Conservation (phyloP, 23 tunicate genomes). For the Styela plicata region DNA sequence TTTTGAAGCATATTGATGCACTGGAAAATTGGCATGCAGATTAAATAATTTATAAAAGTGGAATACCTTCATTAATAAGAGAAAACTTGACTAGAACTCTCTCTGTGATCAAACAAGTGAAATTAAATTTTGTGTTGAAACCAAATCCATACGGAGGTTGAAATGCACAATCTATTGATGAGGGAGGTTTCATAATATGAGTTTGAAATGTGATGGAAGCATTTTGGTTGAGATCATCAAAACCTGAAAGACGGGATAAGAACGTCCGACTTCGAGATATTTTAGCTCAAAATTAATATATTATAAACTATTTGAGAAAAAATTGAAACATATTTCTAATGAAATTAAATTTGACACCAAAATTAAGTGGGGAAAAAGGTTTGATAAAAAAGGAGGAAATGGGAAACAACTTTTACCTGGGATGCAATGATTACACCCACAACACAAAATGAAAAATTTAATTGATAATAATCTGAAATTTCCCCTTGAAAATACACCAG, state of each 20-base stretch:
- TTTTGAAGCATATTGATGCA: too few relatives aligned
- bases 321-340: too few relatives aligned
- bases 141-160: background rate
- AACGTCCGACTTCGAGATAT: background rate
- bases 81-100: background rate
- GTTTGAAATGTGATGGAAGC: slow-evolving; percentile 2
- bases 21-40: background rate
- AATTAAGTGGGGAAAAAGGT: too few relatives aligned
- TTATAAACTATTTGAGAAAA: background rate
- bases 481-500: too few relatives aligned
- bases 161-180: background rate
- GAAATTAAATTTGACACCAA: too few relatives aligned
- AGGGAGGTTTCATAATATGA: background rate
- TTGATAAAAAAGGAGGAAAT: too few relatives aligned
- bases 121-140: background rate
- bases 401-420: too few relatives aligned
- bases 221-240: background rate
- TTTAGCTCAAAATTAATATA: background rate
- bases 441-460: too few relatives aligned
- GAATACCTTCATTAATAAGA: background rate
- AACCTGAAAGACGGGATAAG: background rate
- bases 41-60: background rate
- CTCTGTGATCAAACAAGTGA: background rate
- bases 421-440: too few relatives aligned
- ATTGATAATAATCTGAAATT: too few relatives aligned